Evolutionary conservation across 2,113 vertebrate genomes (phyloP).

Genomic region (Myrmecobius fasciatus): DNA sequence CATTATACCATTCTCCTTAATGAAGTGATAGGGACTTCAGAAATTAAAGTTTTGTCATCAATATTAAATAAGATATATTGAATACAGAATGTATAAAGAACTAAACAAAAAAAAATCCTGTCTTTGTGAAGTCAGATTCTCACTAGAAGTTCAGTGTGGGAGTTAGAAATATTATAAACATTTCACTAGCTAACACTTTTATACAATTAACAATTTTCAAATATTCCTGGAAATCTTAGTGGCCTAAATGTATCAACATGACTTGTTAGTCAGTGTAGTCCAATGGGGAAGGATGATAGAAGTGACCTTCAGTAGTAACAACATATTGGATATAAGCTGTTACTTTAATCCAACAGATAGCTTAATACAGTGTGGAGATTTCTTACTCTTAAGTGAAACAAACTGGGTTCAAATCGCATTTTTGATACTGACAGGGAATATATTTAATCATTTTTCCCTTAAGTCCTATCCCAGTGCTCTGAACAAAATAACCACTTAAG

Average conservation of each 20-base stretch:
- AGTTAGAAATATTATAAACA: neutral
- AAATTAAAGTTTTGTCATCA: neutral
- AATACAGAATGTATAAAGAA: neutral
- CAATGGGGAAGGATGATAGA: neutral
- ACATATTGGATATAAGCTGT: neutral
- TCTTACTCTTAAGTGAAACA: neutral
- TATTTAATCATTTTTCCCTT: neutral
- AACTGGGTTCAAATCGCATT: neutral
- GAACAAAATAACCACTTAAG: neutral
- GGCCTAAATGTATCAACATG: neutral
- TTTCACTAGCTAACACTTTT: neutral
- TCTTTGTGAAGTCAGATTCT: neutral
- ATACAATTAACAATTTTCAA: neutral
- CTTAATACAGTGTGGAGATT: neutral
- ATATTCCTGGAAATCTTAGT: neutral
- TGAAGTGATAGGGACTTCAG: neutral
- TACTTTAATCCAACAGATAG: neutral
- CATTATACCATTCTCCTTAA: neutral
- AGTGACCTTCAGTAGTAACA: neutral
- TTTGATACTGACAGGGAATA: neutral
- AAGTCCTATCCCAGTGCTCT: neutral
- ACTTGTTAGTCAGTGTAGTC: neutral
- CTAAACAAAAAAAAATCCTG: neutral
- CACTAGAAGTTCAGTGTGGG: neutral
- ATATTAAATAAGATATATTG: neutral